Conservation (phyloP, 2,888 invertebrate species). For the Glaucopsyche alexis region DNA sequence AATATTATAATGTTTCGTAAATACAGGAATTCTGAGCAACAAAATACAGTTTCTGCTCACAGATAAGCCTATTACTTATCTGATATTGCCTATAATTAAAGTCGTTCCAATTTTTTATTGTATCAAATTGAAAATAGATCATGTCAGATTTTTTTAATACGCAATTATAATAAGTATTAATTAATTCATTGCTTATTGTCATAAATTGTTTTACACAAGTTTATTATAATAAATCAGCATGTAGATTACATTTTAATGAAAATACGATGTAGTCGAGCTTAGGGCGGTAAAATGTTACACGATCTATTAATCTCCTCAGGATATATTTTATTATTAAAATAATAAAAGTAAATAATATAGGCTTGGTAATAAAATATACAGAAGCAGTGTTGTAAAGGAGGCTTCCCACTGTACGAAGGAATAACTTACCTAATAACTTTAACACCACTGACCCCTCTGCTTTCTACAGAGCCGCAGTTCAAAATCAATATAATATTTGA, state of each 20-base stretch:
- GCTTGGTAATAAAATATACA: slow-evolving; percentile 18
- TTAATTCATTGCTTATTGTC: not conserved
- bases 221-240: slow-evolving; percentile 23
- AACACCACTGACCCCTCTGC: too few species aligned
- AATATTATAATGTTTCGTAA: not conserved
- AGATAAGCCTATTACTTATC: slow-evolving; percentile 12
- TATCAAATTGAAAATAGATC: not conserved
- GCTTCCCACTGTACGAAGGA: not conserved
- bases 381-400: slow-evolving; percentile 23
- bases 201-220: not conserved
- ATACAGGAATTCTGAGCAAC: not conserved
- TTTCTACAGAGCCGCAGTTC: too few species aligned
- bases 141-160: not conserved
- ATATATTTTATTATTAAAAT: slow-evolving; percentile 27
- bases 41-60: not conserved
- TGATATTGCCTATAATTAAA: not conserved
- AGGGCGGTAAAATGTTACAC: slow-evolving; percentile 9
- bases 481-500: too few species aligned
- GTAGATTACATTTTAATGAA: slow-evolving; percentile 12
- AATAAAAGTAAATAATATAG: slow-evolving; percentile 12
- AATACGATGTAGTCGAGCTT: slow-evolving; percentile 2
- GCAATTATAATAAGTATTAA: not conserved
- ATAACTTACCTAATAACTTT: too few species aligned
- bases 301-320: slow-evolving; percentile 14
- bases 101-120: not conserved